Base-by-base conservation (phyloP, 1,140 invertebrate species). In the Orius insidiosus region DNA sequence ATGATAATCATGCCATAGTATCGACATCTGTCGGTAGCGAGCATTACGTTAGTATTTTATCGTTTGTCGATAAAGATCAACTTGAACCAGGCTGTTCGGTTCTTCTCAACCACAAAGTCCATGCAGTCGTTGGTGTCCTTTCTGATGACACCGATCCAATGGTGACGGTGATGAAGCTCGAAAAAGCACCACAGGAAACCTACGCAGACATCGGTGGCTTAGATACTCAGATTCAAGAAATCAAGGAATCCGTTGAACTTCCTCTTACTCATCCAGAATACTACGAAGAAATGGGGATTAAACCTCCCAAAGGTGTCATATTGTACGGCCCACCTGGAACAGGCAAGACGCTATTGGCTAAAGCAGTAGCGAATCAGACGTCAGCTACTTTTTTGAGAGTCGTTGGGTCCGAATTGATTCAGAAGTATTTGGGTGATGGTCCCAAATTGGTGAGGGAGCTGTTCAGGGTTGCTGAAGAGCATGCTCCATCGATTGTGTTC, bases 271-370 rank as follows among this genome's bases (percentile, higher is more conserved):
- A 99, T 74, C 95, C 95, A 10, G 96, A 99, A 66, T 98, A 98
- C 65, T 99, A 99, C 63, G 95, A 99, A 67, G 95, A 99, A 68
- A 99, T 99, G 95, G 96, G 96, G 51, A 99, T 99, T 49, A 94
- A 95, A 61, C 94, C 96, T 14, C 96, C 96, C 0, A 98, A 99
- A 63, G 96, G 96, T 53, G 96, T 99, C 5, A 98, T 99, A 61
- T 68, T 99, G 6, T 98, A 99, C 68, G 96, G 95, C 0, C 82
- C 89, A 39, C 95, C 95, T 2, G 96, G 96, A 19, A 99, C 96
- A 40, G 93, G 94, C 0, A 99, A 99, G 68, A 99, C 96, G 1
- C 68, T 99, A 10, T 63, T 99, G 15, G 96, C 96, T 3, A 99
- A 98, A 68, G 96, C 96, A 38, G 96, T 99, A 0, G 96, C 96